Base-by-base conservation (phyloP, 2,888 invertebrate genomes). In the Drosophila mercatorum region DNA sequence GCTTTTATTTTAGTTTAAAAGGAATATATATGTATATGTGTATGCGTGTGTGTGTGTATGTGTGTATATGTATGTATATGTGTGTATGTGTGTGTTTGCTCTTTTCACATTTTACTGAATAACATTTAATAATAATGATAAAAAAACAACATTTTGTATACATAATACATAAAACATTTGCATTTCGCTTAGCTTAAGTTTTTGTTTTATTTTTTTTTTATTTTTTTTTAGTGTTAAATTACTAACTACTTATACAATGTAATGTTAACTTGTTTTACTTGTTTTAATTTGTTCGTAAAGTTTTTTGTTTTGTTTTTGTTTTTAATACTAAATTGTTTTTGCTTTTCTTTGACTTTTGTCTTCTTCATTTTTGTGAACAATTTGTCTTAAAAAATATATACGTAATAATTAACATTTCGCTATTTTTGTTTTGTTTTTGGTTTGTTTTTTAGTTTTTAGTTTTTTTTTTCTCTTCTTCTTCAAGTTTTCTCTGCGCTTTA, bases 191-290 rank as follows among this genome's bases (percentile, higher is more conserved):
- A 77, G 26, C 66, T 76, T 71, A 63, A 17, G 43, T 60, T 66
- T 72, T 46, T n/a, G 22, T 22, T 22, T 51, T n/a, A 12, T 38
- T 4, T n/a, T 12, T 38, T 4, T 5, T 26, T 55, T 40, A 0
- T 11, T 12, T 51, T 74, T 72, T 53, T 90, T 84, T 84, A 72
- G 80, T 81, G 91, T 90, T 83, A 81, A 89, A 90, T 92, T 91
- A 91, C 92, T 92, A 92, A 92, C 91, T 91, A 91, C 91, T 91
- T 91, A 92, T 91, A 91, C 83, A 88, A 92, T 91, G 91, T 91
- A 91, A 91, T 91, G 91, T 91, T 91, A 91, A 91, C 91, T 91
- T 92, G 89, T 92, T 92, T 91, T 92, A 90, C 91, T 90, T 90
- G 85, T 84, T 91, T 91, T 90, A 91, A 91, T 88, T 91, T 90